phyloP scores from a whole-genome alignment of 1,140 invertebrate species.

The Amphibalanus amphitrite region DNA sequence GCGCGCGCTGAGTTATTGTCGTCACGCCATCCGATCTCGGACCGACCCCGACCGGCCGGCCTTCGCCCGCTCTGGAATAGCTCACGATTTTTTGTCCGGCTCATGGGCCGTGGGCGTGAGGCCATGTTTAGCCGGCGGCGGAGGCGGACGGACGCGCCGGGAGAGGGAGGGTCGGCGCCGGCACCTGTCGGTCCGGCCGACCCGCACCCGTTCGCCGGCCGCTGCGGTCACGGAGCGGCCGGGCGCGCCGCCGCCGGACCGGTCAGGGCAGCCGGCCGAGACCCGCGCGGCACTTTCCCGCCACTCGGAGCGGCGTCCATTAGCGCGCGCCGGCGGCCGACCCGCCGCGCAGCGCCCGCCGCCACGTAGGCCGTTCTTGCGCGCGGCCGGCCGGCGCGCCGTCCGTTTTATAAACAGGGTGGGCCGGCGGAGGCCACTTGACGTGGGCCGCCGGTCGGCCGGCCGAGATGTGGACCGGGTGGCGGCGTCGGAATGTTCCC shows the following conservation, averaged over 20 bases:
- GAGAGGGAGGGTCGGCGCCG: too few relatives aligned
- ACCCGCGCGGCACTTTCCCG: too few relatives aligned
- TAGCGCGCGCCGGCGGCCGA: neutral
- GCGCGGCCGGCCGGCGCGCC: too few relatives aligned
- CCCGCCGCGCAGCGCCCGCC: too few relatives aligned
- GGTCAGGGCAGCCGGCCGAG: too few relatives aligned
- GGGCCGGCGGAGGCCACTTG: neutral
- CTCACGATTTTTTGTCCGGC: neutral
- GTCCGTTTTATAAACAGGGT: neutral
- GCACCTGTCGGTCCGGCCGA: neutral
- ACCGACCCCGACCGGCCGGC: too few relatives aligned
- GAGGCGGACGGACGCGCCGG: too few relatives aligned
- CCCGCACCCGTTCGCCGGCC: neutral
- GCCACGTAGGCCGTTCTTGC: neutral
- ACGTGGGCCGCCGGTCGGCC: neutral
- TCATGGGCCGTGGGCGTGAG: neutral
- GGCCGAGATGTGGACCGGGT: neutral
- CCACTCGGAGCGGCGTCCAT: neutral
- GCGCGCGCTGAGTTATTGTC: neutral
- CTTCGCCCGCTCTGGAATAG: neutral
- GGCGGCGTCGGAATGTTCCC: neutral
- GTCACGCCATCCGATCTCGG: neutral
- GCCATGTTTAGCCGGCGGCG: neutral
- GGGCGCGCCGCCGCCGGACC: too few relatives aligned
- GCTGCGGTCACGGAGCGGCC: neutral